These are phyloP conservation scores for Petrolisthes cinctipes DNA, from an alignment of 2,888 invertebrate genomes.

Conservation along the genomic window DNA sequence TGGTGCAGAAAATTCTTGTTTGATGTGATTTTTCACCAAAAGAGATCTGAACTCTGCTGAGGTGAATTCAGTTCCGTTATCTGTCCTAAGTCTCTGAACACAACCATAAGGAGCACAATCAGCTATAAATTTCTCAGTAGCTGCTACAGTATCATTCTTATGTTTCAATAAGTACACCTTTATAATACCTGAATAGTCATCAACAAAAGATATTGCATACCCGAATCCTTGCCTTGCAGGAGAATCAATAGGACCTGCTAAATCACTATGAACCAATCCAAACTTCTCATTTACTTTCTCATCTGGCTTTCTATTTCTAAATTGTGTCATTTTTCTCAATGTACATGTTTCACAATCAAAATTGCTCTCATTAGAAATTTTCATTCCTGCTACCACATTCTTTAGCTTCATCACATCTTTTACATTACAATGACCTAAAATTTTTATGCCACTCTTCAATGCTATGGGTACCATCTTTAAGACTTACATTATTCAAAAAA, in stretches of 20 bases:
- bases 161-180: conserved; percentile 21
- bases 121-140: background rate
- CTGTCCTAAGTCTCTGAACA: background rate
- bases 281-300: conserved; percentile 11
- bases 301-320: conserved; percentile 10
- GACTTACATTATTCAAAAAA: conserved; percentile 20
- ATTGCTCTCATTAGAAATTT: conserved; percentile 17
- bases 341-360: conserved; percentile 31
- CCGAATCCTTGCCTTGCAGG: conserved; percentile 8
- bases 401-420: conserved; percentile 29
- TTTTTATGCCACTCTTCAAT: conserved; percentile 26
- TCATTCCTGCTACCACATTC: conserved; percentile 24
- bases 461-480: background rate
- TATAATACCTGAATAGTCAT: conserved; percentile 24
- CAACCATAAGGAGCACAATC: background rate
- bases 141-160: conserved; percentile 11
- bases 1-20: background rate
- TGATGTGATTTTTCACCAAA: background rate
- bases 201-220: conserved; percentile 27
- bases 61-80: background rate
- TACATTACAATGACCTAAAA: conserved; percentile 31
- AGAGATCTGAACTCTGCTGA: background rate
- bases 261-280: conserved; percentile 27
- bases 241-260: background rate
- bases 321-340: conserved; percentile 14